Percentiles rank a stretch among this genome's conserved stretches.
Conservation (phyloP, 2,888 invertebrate genomes). For the Protophormia terraenovae region DNA sequence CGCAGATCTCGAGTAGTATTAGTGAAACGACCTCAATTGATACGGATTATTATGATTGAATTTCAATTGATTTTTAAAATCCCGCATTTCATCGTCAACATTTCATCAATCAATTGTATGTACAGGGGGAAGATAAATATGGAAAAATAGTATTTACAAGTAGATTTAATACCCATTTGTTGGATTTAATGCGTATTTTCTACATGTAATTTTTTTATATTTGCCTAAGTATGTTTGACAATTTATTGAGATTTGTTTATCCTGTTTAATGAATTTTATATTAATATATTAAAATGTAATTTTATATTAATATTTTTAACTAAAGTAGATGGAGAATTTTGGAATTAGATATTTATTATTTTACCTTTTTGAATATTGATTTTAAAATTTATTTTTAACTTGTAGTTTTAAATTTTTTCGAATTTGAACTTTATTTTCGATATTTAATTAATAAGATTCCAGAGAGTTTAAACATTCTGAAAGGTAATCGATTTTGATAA, state of each 20-base stretch:
- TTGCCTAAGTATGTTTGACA: slow-evolving; percentile 14
- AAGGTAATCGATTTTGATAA: too few species aligned
- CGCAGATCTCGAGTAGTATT: slow-evolving; percentile 22
- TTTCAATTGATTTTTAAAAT: slow-evolving; percentile 58
- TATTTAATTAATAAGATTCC: too few species aligned
- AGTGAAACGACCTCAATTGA: slow-evolving; percentile 63
- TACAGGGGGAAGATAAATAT: background rate
- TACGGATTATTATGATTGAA: slow-evolving; percentile 65
- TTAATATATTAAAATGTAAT: background rate
- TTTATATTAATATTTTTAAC: too few species aligned
- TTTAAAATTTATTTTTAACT: too few species aligned
- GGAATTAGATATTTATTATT: too few species aligned
- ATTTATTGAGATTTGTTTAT: slow-evolving; percentile 10
- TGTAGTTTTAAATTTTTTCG: too few species aligned
- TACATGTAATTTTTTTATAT: background rate
- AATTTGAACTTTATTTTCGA: too few species aligned
- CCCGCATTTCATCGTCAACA: slow-evolving; percentile 41
- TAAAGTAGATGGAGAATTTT: too few species aligned
- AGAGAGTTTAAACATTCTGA: too few species aligned
- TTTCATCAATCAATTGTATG: slow-evolving; percentile 49
- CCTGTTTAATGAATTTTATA: background rate
- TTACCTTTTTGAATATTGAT: too few species aligned
- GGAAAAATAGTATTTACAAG: background rate
- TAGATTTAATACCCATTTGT: background rate
- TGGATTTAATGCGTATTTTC: background rate